Percentiles rank a stretch among this genome's conserved stretches.
Conservation (phyloP, 2,888 invertebrate species). For the Lamproptera curius region DNA sequence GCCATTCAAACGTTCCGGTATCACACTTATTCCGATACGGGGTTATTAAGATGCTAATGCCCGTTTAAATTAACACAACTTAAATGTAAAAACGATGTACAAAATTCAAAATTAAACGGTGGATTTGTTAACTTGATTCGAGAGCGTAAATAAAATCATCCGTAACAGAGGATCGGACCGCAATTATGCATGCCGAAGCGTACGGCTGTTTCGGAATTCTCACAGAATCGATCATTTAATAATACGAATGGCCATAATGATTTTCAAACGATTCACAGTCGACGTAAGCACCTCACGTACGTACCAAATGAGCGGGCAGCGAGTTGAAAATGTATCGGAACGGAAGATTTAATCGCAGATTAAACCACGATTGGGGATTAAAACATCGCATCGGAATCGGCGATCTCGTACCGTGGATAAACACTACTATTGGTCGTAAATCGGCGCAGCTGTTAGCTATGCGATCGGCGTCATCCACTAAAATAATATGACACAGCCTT, state of each 20-base stretch:
- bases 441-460: slow-evolving; percentile 70
- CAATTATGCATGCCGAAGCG: slow-evolving; percentile 38
- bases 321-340: slow-evolving; percentile 68
- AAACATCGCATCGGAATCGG: slow-evolving; percentile 67
- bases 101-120: slow-evolving; percentile 25
- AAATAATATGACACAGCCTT: slow-evolving; percentile 78
- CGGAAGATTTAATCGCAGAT: slow-evolving; percentile 70
- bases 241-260: slow-evolving; percentile 68
- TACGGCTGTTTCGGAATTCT: slow-evolving; percentile 62
- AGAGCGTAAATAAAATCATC: slow-evolving; percentile 23
- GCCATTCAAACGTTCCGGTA: slow-evolving; percentile 1
- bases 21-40: slow-evolving; percentile 1
- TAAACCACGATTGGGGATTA: slow-evolving; percentile 67
- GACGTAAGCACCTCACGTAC: slow-evolving; percentile 73
- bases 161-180: not conserved
- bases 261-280: slow-evolving; percentile 72
- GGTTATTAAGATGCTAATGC: slow-evolving; percentile 17
- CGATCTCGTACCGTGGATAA: slow-evolving; percentile 69
- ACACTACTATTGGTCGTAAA: slow-evolving; percentile 67
- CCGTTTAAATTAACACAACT: slow-evolving; percentile 19
- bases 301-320: slow-evolving; percentile 64
- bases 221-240: slow-evolving; percentile 74
- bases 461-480: slow-evolving; percentile 72
- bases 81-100: slow-evolving; percentile 20
- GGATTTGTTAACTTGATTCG: slow-evolving; percentile 25